Conservation (phyloP, 2,113 vertebrate genomes). For the Clupea harengus region DNA sequence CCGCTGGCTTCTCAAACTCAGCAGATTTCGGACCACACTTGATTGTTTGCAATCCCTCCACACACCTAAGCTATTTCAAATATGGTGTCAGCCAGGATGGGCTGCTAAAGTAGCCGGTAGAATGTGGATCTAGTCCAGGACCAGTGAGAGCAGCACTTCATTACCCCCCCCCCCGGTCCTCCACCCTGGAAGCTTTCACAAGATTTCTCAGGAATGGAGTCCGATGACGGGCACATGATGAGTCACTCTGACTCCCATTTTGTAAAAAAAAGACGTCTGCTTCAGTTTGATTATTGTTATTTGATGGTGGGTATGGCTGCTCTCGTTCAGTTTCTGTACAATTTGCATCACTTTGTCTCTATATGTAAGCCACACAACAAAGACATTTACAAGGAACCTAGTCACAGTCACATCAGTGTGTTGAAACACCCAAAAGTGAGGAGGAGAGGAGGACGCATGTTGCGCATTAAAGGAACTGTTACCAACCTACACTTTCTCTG, state of each 20-base stretch:
- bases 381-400: not conserved
- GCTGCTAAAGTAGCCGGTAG: not conserved
- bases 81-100: not conserved
- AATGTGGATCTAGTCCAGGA: not conserved
- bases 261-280: not conserved
- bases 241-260: not conserved
- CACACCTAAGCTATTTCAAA: slow-evolving; percentile 11
- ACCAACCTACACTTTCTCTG: not conserved
- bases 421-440: not conserved
- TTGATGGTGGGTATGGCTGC: not conserved
- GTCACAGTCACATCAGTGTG: not conserved
- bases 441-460: not conserved
- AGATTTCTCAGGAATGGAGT: not conserved
- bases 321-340: not conserved
- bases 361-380: not conserved
- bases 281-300: not conserved
- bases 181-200: not conserved
- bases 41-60: not conserved
- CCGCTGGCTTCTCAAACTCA: not conserved
- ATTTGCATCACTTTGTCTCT: not conserved
- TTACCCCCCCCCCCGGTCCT: not conserved
- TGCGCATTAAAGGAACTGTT: not conserved
- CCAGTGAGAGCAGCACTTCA: not conserved
- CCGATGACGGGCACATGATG: not conserved
- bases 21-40: slow-evolving; percentile 11